These are phyloP conservation scores for Phaetusa simplex DNA, from an alignment of 2,113 vertebrate genomes.

Conservation along the genomic window DNA sequence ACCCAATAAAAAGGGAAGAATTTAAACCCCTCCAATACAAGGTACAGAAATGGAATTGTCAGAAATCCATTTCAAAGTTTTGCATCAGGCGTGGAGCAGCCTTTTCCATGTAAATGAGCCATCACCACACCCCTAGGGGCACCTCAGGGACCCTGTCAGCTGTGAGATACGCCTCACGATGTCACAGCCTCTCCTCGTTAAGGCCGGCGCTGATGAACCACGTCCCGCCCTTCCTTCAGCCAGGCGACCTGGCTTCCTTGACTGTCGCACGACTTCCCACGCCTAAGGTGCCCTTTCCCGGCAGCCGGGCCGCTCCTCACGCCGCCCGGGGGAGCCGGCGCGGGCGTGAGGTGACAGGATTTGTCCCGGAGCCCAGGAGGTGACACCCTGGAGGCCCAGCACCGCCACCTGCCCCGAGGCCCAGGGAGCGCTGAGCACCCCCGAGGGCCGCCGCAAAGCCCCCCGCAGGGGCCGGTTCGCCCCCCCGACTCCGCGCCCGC, in stretches of 20 bases:
- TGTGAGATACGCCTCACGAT: not conserved
- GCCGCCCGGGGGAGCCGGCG: not conserved
- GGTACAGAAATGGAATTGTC: not conserved
- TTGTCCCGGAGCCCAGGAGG: not conserved
- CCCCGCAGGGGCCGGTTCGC: too few relatives aligned
- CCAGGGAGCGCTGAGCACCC: not conserved
- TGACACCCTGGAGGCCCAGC: not conserved
- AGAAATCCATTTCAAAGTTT: slow-evolving; percentile 19
- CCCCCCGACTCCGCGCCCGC: not conserved
- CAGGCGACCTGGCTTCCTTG: not conserved
- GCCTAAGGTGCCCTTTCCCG: fast-evolving
- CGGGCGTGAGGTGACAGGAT: not conserved
- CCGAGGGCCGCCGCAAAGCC: not conserved
- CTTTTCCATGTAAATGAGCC: slow-evolving; percentile 50
- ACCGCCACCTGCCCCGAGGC: not conserved
- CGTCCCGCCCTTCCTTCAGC: not conserved
- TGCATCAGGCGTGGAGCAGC: not conserved
- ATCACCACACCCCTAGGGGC: not conserved
- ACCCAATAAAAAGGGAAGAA: slow-evolving; percentile 55
- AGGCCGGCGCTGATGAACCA: not conserved
- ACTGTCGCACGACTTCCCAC: not conserved
- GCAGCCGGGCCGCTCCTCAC: fast-evolving
- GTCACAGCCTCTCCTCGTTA: not conserved
- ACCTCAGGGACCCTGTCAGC: slow-evolving; percentile 23
- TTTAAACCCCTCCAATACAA: slow-evolving; percentile 34